Conservation (phyloP, 2,113 vertebrate species). For the Chaenocephalus aceratus region DNA sequence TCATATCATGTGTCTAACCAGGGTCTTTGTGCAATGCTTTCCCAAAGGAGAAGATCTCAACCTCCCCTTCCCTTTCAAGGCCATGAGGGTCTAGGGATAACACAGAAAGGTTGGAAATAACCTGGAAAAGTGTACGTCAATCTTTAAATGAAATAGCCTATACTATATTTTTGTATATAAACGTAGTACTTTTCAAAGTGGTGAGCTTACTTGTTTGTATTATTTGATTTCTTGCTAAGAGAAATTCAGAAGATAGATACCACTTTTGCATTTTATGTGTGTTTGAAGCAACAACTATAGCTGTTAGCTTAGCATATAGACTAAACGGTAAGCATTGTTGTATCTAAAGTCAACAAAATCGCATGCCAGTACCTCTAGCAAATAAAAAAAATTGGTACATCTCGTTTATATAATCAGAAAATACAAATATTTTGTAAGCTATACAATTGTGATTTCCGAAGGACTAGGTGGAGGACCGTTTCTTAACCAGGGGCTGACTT, state of each 20-base stretch:
- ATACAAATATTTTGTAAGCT: too few relatives aligned
- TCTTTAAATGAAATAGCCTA: not conserved
- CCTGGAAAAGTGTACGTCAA: conserved; percentile 6
- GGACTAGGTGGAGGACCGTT: not conserved
- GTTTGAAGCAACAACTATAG: not conserved
- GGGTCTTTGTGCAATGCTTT: conserved; percentile 58
- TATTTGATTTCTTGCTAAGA: not conserved
- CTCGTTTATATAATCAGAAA: not conserved
- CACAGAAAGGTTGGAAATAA: conserved; percentile 25
- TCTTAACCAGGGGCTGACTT: not conserved
- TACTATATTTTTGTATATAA: not conserved
- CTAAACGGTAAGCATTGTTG: not conserved
- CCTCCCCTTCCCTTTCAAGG: conserved; percentile 64
- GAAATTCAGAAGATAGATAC: not conserved
- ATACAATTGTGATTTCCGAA: not conserved
- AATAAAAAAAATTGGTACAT: too few relatives aligned
- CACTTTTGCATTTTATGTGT: not conserved
- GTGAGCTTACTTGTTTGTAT: not conserved
- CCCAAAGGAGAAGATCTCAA: conserved; percentile 57
- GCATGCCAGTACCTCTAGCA: not conserved
- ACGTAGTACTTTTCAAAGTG: not conserved
- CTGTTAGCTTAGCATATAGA: not conserved
- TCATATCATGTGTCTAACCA: conserved; percentile 77
- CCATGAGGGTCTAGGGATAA: conserved; percentile 33
- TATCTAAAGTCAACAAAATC: not conserved